Percentiles rank a stretch among this genome's conserved stretches.
phyloP scores from a whole-genome alignment of 2,113 vertebrate species.

The Sakesphorus luctuosus region DNA sequence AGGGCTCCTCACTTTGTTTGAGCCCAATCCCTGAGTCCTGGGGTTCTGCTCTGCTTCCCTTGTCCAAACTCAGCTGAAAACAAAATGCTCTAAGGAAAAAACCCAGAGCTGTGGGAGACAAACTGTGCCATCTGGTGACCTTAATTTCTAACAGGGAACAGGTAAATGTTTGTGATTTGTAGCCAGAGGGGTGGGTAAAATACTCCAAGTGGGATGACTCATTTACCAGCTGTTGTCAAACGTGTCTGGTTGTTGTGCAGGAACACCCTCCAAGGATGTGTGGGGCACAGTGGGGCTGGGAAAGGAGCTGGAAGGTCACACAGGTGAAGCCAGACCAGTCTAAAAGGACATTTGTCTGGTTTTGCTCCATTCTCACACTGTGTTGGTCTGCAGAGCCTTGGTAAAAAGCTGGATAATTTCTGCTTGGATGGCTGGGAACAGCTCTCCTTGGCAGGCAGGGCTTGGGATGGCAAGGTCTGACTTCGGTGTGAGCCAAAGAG shows the following conservation, averaged over 20 bases:
- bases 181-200: conserved; percentile 15
- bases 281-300: not conserved
- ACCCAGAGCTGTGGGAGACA: not conserved
- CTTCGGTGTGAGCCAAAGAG: not conserved
- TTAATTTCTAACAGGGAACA: conserved; percentile 56
- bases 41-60: not conserved
- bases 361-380: not conserved
- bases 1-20: not conserved
- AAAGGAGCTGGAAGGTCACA: not conserved
- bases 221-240: conserved; percentile 28
- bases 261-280: not conserved
- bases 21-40: not conserved
- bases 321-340: not conserved
- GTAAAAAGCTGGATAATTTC: not conserved
- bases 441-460: not conserved
- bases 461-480: not conserved
- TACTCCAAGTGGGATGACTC: not conserved
- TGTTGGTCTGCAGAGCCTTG: not conserved
- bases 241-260: not conserved
- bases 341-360: not conserved
- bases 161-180: conserved; percentile 9
- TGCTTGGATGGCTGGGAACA: not conserved
- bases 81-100: not conserved
- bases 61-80: not conserved
- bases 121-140: conserved; percentile 73